Conservation (phyloP, 2,113 vertebrate species). For the Silurus asotus region DNA sequence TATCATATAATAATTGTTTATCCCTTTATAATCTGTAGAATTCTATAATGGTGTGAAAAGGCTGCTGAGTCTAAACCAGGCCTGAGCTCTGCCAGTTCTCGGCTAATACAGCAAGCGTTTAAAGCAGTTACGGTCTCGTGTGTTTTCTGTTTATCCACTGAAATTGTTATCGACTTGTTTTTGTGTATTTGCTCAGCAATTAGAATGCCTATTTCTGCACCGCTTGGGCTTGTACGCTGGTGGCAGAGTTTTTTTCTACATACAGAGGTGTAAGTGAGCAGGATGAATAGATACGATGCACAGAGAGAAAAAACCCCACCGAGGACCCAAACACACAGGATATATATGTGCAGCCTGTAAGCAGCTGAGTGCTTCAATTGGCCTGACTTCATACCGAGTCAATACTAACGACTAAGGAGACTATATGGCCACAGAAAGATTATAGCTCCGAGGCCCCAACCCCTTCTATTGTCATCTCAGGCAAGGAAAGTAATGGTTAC, state of each 20-base stretch:
- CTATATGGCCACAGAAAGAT: conserved; percentile 55
- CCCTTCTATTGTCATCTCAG: conserved; percentile 52
- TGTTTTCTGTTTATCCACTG: conserved; percentile 1
- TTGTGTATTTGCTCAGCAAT: conserved; percentile 6
- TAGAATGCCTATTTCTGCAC: conserved; percentile 10
- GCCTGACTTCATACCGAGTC: conserved; percentile 52
- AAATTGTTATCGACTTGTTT: conserved; percentile 27
- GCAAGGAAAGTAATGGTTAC: conserved; percentile 54
- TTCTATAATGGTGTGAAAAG: background rate
- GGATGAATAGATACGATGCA: conserved; percentile 43
- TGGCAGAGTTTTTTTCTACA: conserved; percentile 3
- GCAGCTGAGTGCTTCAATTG: conserved; percentile 53
- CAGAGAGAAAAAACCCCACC: conserved; percentile 33
- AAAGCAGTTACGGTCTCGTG: background rate
- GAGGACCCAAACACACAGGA: conserved; percentile 43
- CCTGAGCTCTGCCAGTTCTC: background rate
- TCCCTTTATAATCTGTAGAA: background rate
- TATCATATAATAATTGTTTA: too few species aligned
- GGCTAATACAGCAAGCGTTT: background rate
- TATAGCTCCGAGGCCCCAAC: conserved; percentile 52
- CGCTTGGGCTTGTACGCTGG: background rate
- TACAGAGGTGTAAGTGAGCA: conserved; percentile 27
- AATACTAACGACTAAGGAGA: conserved; percentile 57
- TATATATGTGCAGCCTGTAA: conserved; percentile 51
- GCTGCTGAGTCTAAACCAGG: background rate